Conservation (phyloP, 2,888 invertebrate genomes). For the Agriopis marginaria region DNA sequence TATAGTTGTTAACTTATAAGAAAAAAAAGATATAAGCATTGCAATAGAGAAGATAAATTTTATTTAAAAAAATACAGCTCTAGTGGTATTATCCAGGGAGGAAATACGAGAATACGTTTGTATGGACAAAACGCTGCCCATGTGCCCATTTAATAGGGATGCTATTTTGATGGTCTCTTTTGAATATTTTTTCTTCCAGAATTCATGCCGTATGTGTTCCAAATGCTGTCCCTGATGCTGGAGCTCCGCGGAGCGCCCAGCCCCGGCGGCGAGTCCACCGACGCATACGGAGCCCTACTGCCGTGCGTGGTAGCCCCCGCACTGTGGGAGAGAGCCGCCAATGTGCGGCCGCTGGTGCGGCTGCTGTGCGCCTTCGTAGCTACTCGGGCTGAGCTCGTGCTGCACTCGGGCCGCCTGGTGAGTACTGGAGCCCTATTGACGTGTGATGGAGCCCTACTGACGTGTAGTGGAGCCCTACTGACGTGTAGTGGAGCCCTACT, state of each 20-base stretch:
- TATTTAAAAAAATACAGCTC: too few relatives aligned
- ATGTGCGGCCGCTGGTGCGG: constrained; percentile 97
- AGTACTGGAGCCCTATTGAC: constrained; percentile 46
- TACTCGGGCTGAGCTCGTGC: constrained; percentile 62
- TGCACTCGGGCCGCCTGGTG: constrained; percentile 90
- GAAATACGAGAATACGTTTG: too few relatives aligned
- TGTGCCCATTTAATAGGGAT: too few relatives aligned
- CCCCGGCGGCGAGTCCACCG: constrained; percentile 84
- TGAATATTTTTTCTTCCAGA: constrained; percentile 82
- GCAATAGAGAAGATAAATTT: too few relatives aligned
- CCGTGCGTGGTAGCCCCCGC: constrained; percentile 96
- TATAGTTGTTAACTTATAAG: too few relatives aligned
- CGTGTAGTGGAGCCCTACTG: too few relatives aligned
- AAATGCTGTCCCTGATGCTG: constrained; percentile 96
- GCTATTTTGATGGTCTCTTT: background rate
- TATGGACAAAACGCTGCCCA: too few relatives aligned
- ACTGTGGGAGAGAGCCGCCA: constrained; percentile 97
- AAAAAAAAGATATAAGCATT: too few relatives aligned
- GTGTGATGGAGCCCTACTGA: too few relatives aligned
- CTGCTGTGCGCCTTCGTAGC: constrained; percentile 95
- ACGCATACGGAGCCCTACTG: constrained; percentile 95
- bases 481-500: too few relatives aligned
- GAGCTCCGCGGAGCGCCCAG: constrained; percentile 88
- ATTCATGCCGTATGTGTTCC: constrained; percentile 99
- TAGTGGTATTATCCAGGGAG: too few relatives aligned